Base-by-base conservation (phyloP, 2,113 vertebrate species). In the Odocoileus hemionus region DNA sequence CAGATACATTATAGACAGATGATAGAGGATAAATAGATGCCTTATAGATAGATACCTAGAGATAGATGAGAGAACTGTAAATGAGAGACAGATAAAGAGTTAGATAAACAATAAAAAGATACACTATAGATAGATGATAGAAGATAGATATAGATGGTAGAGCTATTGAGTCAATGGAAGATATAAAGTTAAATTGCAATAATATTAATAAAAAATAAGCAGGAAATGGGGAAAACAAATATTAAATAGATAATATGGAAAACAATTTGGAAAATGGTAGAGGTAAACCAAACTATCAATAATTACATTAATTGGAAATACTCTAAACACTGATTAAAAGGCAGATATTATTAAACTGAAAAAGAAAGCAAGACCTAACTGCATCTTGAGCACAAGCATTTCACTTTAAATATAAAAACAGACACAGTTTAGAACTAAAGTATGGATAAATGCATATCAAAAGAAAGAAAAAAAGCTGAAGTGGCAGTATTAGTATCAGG, bases 51-150 rank as follows among this genome's bases (percentile, higher is more conserved):
- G 16, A 60, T 2, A 0, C 15, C 6, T 21, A 12, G 11, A 74
- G 67, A 70, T 50, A 50, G 47, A 50, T 50, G 47, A 23, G 55
- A 57, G 55, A 16, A 7, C n/a, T 12, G 10, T 7, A 6, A 16
- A 43, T 23, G 45, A 30, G 26, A 79, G 55, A 43, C 1, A 23
- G 43, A 23, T 3, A 7, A 76, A 25, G 36, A 25, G 21, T 15
- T 6, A 3, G n/a, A 23, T 23, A 33, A 39, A 12, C n/a, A 67
- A 12, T 12, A 23, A 21, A 23, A 10, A 70, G n/a, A 36, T 13
- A 9, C 9, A 5, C 28, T 19, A 10, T 5, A 5, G 30, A 5
- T 0, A 15, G 76, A 15, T 4, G 39, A 47, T 3, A 16, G 14
- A 0, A 39, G 67, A 36, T 36, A 23, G 67, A 76, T 2, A 47